A percentile compares a stretch with the other conserved stretches of the same genome.
phyloP scores from a whole-genome alignment of 1,140 invertebrate genomes.

The Trachymyrmex cornetzi region DNA sequence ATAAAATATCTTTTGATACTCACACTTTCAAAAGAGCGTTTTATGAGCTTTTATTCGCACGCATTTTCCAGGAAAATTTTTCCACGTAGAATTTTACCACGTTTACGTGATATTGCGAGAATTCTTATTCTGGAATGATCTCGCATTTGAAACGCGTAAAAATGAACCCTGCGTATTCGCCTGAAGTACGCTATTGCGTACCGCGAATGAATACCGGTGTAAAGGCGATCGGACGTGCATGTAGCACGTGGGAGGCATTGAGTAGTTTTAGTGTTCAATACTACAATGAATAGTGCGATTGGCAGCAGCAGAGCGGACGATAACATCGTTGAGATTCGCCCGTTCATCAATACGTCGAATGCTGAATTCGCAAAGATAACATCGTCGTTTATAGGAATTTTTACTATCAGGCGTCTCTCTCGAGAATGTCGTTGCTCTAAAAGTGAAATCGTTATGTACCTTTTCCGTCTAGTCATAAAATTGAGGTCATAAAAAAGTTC shows the following conservation, averaged over 20 bases:
- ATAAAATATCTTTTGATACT: not conserved
- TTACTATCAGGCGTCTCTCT: conserved; percentile 7
- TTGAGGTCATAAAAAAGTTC: not conserved
- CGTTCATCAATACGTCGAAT: not conserved
- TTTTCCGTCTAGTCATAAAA: not conserved
- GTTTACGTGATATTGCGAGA: conserved; percentile 24
- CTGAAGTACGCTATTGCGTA: conserved; percentile 4
- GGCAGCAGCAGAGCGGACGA: conserved; percentile 33
- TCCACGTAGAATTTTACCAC: not conserved
- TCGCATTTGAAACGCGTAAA: not conserved
- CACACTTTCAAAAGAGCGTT: not conserved
- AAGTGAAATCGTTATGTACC: not conserved
- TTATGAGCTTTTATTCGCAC: not conserved
- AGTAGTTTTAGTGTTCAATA: conserved; percentile 27
- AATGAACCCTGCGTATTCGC: conserved; percentile 7
- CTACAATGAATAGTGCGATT: conserved; percentile 41
- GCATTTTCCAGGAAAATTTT: not conserved
- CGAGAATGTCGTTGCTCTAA: not conserved
- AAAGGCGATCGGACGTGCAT: conserved; percentile 20
- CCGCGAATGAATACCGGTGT: conserved; percentile 19
- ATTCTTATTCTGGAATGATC: conserved; percentile 5
- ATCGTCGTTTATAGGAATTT: conserved; percentile 7
- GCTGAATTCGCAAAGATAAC: conserved; percentile 19
- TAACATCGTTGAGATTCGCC: conserved; percentile 17
- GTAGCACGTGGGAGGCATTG: conserved; percentile 23